A percentile compares a stretch with the other conserved stretches of the same genome.
phyloP scores from a whole-genome alignment of 1,140 invertebrate species.

The Drosophila nebulosa region DNA sequence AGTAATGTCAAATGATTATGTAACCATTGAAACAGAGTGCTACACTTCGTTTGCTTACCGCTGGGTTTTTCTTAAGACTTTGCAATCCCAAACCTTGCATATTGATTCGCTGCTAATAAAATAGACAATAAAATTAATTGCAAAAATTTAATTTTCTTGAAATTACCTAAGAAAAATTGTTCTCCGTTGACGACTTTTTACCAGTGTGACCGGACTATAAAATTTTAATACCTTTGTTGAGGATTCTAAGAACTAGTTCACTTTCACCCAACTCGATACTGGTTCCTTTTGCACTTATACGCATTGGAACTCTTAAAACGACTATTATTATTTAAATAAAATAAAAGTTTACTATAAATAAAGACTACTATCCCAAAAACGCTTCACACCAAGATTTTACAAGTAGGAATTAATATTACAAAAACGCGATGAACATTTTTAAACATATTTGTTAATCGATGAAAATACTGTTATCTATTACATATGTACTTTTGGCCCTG shows the following conservation, averaged over 20 bases:
- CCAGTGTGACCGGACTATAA: neutral
- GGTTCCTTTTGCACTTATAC: no score
- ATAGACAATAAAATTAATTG: neutral
- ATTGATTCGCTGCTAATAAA: conserved; percentile 1
- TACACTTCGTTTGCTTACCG: conserved; percentile 82
- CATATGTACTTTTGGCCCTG: no score
- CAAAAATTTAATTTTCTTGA: neutral
- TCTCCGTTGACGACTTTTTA: neutral
- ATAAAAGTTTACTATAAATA: no score
- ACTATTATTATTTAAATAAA: no score
- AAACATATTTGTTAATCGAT: no score
- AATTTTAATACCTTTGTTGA: neutral
- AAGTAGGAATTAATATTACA: no score
- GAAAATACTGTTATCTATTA: no score
- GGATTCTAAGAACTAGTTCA: neutral
- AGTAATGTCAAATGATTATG: conserved; percentile 19
- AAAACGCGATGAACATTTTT: no score
- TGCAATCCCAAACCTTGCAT: conserved; percentile 83
- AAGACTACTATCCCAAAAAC: no score
- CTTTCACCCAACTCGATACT: neutral
- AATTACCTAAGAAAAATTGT: conserved; percentile 1
- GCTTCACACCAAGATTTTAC: no score
- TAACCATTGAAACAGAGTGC: conserved; percentile 7
- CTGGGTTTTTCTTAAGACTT: conserved; percentile 84
- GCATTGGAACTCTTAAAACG: no score